Percentiles rank a stretch among this genome's conserved stretches.
Conservation (phyloP, 2,888 invertebrate species). For the Lucinisca nassula region DNA sequence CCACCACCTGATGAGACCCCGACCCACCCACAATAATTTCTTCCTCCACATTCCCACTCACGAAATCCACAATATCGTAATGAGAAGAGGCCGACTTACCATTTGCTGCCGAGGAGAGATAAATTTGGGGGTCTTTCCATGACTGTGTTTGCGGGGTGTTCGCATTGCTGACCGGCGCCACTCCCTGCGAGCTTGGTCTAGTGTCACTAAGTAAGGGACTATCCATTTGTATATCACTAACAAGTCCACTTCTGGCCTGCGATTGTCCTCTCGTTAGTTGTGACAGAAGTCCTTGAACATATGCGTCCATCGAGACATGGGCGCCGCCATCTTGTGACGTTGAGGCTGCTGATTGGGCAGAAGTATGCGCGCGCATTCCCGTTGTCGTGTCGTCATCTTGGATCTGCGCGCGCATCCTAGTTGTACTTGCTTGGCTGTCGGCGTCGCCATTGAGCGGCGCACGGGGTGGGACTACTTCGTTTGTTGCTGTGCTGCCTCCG, state of each 20-base stretch:
- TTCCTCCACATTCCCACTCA: neutral
- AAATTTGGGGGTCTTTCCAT: constrained; percentile 2
- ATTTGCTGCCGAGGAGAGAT: neutral
- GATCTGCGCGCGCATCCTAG: neutral
- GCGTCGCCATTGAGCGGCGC: neutral
- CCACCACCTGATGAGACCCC: constrained; percentile 11
- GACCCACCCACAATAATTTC: neutral
- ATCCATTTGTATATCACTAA: neutral
- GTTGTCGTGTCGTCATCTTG: neutral
- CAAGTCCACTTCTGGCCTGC: neutral
- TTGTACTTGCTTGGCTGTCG: neutral
- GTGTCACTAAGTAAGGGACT: neutral
- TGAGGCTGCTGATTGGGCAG: neutral
- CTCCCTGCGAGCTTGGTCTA: neutral
- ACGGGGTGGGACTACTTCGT: neutral
- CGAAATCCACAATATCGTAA: neutral
- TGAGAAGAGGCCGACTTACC: constrained; percentile 1
- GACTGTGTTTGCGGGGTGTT: neutral
- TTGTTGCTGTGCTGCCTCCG: neutral
- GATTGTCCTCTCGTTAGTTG: neutral
- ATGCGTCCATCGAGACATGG: neutral
- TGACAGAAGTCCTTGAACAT: neutral
- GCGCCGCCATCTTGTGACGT: neutral
- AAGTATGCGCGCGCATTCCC: neutral
- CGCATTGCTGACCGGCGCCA: neutral